Percentiles rank a stretch among this genome's conserved stretches.
phyloP scores from a whole-genome alignment of 2,113 vertebrate genomes.

The Tyto alba region DNA sequence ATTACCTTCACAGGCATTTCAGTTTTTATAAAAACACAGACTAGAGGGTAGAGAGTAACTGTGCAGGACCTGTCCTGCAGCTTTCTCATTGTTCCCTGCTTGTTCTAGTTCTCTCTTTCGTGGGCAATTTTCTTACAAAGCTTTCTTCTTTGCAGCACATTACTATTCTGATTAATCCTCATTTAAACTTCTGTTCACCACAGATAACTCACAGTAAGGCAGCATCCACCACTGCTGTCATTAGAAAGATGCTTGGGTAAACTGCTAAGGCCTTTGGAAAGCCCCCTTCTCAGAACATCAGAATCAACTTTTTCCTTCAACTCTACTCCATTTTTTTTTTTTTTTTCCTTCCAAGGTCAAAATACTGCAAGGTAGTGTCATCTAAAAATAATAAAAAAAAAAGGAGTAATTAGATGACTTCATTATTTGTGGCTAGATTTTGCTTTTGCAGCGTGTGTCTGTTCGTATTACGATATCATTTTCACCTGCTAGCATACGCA shows the following conservation, averaged over 20 bases:
- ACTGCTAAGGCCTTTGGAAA: not conserved
- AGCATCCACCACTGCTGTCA: not conserved
- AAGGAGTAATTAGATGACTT: not conserved
- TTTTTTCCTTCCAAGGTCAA: not conserved
- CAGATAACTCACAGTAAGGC: not conserved
- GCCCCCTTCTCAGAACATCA: not conserved
- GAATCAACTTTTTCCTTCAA: not conserved
- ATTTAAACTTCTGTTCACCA: not conserved
- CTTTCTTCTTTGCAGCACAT: not conserved
- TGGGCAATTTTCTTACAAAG: not conserved
- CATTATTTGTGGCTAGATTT: not conserved
- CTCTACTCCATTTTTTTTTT: not conserved
- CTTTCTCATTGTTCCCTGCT: not conserved
- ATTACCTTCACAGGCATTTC: not conserved
- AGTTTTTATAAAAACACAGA: not conserved
- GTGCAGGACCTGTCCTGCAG: fast-evolving
- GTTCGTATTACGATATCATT: not conserved
- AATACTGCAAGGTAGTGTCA: not conserved
- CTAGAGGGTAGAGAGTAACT: not conserved
- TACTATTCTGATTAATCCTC: not conserved
- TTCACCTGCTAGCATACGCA: not conserved
- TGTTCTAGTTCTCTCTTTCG: not conserved
- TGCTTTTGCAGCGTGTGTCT: not conserved
- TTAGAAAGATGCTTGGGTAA: not conserved
- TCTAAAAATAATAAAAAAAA: not conserved